phyloP scores from a whole-genome alignment of 2,797 vertebrate species.

The Galago senegalensis region DNA sequence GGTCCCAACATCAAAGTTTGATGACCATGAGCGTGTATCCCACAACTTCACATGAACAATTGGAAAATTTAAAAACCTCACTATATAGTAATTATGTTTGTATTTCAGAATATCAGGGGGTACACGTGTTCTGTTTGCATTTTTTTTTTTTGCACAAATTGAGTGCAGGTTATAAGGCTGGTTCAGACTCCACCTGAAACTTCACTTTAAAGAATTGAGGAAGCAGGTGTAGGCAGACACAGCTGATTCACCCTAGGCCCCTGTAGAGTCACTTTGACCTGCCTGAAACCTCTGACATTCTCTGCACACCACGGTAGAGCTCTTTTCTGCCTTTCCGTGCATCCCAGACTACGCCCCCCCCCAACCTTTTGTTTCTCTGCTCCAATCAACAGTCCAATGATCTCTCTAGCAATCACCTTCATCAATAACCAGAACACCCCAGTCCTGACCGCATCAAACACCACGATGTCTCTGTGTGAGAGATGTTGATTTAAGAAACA shows the following conservation, averaged over 20 bases:
- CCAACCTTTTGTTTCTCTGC: neutral
- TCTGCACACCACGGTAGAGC: neutral
- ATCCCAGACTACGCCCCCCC: no score
- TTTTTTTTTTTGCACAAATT: no score
- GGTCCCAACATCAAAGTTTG: neutral
- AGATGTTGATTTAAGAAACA: no score
- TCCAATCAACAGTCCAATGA: neutral
- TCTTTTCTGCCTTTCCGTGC: neutral
- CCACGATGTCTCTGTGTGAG: neutral
- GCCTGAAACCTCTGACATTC: neutral
- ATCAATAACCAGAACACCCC: no score
- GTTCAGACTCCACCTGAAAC: no score
- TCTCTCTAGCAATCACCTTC: neutral
- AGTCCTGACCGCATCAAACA: no score
- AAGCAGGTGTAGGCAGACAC: neutral
- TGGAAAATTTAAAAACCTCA: no score
- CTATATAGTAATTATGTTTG: no score
- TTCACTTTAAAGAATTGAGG: neutral
- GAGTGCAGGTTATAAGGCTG: no score
- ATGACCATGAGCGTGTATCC: neutral
- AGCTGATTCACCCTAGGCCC: neutral
- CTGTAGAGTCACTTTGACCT: no score
- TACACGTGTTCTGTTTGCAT: neutral
- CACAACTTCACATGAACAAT: neutral
- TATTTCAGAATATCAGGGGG: no score